Base-by-base conservation (phyloP, 2,888 invertebrate genomes). In the Unio delphinus region DNA sequence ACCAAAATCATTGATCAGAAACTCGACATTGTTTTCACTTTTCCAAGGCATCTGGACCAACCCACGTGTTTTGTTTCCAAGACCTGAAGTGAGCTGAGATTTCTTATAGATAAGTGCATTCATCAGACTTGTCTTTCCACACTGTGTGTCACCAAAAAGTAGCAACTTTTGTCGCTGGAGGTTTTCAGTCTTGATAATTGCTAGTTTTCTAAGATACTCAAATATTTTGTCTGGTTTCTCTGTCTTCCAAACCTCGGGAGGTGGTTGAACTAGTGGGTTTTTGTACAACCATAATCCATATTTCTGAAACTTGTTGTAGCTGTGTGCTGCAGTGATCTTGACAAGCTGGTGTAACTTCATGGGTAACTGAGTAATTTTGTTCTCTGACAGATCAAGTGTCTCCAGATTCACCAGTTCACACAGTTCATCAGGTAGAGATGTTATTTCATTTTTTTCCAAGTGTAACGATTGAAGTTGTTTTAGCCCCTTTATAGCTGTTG, bases 281-380 rank as follows among this genome's bases (percentile, higher is more conserved):
- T 84, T 84, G 77, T 89, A 86, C 62, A 90, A 77, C 89, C 90
- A 90, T 63, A 90, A 78, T 5, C 90, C 90, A 75, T 79, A 68
- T 70, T 87, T 88, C 23, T 80, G 75, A 26, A 88, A 78, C 59
- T 88, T 86, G 56, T 80, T 75, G 75, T 85, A 90, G 15, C 81
- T 80, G 71, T 90, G 90, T 8, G 88, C 88, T 54, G 75, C 79
- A 45, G 76, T 83, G 7, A 89, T 71, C 15, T 81, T 82, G 57
- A 78, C 79, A 68, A 89, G 78, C 59, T 83, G 80, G 72, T 86
- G 84, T 77, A 90, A 75, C 65, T 81, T 81, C 73, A 87, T 79
- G 8, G 89, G 89, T 61, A 90, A 75, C 23, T 75, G 70, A 26
- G 80, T 72, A 34, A 90, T 83, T 11, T 80, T 68, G 69, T 90